Conservation (phyloP, 1,140 invertebrate species). For the Calliopsis andreniformis region DNA sequence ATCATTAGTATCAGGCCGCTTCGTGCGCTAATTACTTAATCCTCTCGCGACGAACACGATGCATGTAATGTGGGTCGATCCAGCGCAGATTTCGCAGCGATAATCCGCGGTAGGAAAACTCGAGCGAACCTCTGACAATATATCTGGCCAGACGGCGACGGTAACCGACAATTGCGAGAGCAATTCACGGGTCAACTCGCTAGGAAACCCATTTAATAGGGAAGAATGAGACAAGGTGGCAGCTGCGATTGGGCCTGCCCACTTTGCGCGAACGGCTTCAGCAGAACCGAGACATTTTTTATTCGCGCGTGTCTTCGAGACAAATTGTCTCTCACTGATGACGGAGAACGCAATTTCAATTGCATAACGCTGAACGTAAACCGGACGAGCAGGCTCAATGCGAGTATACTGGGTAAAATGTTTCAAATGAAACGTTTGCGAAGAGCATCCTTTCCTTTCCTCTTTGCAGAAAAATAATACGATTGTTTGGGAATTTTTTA, state of each 20-base stretch:
- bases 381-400: not conserved
- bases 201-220: slow-evolving; percentile 49
- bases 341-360: slow-evolving; percentile 4
- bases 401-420: too few species aligned
- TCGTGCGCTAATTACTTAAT: not conserved
- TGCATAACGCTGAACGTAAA: not conserved
- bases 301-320: not conserved
- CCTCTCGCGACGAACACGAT: not conserved
- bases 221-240: slow-evolving; percentile 26
- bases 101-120: not conserved
- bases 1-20: not conserved
- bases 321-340: not conserved
- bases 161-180: slow-evolving; percentile 47
- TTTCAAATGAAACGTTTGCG: too few species aligned
- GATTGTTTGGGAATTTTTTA: too few species aligned
- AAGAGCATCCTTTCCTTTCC: too few species aligned
- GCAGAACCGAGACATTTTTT: not conserved
- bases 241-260: not conserved
- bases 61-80: not conserved
- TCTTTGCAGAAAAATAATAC: too few species aligned
- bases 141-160: slow-evolving; percentile 4
- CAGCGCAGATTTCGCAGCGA: not conserved
- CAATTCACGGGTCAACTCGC: slow-evolving; percentile 52
- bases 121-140: not conserved
- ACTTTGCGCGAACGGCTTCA: not conserved